Evolutionary conservation across 2,113 vertebrate species (phyloP).

Genomic region (Castor canadensis): DNA sequence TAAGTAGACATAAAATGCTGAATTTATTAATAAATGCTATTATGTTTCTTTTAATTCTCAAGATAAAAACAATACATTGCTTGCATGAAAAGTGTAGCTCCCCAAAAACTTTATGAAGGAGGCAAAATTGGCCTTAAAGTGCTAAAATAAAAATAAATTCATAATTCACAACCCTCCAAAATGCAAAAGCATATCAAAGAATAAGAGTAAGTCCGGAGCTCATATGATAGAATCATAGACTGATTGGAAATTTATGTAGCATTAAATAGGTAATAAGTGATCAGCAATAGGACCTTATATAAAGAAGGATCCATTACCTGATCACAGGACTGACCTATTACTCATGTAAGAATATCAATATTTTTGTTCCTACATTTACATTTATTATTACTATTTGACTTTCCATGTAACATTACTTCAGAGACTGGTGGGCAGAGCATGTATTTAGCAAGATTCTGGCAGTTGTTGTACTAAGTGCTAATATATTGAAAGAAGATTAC

Average conservation of each 20-base stretch:
- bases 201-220: background rate
- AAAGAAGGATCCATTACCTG: background rate
- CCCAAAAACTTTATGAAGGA: background rate
- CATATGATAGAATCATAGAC: background rate
- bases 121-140: background rate
- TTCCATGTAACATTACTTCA: background rate
- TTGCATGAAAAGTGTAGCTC: background rate
- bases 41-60: background rate
- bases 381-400: background rate
- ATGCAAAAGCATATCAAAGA: background rate
- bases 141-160: background rate
- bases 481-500: background rate
- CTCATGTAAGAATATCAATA: background rate
- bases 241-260: background rate
- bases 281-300: background rate
- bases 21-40: background rate
- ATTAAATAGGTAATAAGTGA: background rate
- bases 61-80: background rate
- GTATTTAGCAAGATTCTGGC: background rate
- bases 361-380: background rate
- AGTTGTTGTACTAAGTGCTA: background rate
- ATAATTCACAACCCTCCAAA: background rate
- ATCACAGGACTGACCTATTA: background rate
- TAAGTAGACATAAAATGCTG: background rate
- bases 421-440: background rate